phyloP scores from a whole-genome alignment of 2,888 invertebrate genomes.

The Trachelus iudaicus region DNA sequence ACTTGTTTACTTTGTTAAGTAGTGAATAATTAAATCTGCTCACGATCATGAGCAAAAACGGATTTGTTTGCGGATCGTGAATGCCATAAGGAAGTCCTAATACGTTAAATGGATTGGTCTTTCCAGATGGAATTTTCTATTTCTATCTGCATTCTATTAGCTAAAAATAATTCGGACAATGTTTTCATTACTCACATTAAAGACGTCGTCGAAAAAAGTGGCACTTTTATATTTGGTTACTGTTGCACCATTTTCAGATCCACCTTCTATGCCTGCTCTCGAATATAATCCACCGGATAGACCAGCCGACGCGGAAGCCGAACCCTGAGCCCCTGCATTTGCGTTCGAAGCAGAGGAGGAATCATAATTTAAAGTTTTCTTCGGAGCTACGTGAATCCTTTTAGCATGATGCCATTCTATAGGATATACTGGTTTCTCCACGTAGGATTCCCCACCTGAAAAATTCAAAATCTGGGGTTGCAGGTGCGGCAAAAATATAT shows the following conservation, averaged over 20 bases:
- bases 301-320: slow-evolving; percentile 16
- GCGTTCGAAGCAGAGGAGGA: slow-evolving; percentile 58
- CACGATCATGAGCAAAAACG: neutral
- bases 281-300: slow-evolving; percentile 15
- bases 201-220: slow-evolving; percentile 72
- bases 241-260: slow-evolving; percentile 23
- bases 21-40: neutral
- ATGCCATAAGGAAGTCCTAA: neutral
- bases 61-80: neutral
- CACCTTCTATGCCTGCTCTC: slow-evolving; percentile 14
- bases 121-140: neutral
- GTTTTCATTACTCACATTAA: slow-evolving; percentile 69
- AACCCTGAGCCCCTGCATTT: slow-evolving; percentile 43
- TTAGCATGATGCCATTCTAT: slow-evolving; percentile 49
- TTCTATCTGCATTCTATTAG: neutral
- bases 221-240: slow-evolving; percentile 30
- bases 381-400: slow-evolving; percentile 30
- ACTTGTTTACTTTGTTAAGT: neutral
- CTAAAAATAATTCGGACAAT: neutral
- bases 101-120: neutral
- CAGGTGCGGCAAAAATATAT: neutral
- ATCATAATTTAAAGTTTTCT: neutral
- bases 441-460: slow-evolving; percentile 18
- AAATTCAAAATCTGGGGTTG: neutral
- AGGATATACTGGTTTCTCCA: slow-evolving; percentile 32